These are phyloP conservation scores for Rhinichthys klamathensis DNA, from an alignment of 2,113 vertebrate species.

Conservation along the genomic window DNA sequence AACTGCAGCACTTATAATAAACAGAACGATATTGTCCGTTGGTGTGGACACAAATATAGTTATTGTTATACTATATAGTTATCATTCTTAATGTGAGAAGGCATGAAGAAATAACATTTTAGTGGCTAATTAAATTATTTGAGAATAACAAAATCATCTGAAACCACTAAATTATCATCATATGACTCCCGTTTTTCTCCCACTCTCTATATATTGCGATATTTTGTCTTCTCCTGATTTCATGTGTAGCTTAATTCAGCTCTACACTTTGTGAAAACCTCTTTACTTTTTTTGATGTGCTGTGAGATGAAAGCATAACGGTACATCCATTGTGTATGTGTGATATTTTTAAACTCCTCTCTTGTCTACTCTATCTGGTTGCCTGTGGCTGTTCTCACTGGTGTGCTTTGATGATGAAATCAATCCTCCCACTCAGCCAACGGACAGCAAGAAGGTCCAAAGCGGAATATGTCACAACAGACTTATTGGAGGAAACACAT, in stretches of 20 bases:
- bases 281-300: constrained; percentile 6
- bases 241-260: background rate
- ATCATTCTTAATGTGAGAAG: background rate
- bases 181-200: background rate
- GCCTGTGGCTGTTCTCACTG: constrained; percentile 39
- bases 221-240: background rate
- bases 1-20: background rate
- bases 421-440: constrained; percentile 41
- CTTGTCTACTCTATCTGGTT: constrained; percentile 2
- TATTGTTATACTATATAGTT: background rate
- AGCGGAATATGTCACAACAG: constrained; percentile 34
- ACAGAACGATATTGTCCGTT: background rate
- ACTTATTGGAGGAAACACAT: constrained; percentile 14
- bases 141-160: background rate
- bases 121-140: background rate
- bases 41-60: background rate
- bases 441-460: constrained; percentile 31
- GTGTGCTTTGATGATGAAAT: constrained; percentile 54
- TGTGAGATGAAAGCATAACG: constrained; percentile 23
- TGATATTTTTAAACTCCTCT: constrained; percentile 52
- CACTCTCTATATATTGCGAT: background rate
- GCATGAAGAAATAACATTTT: background rate
- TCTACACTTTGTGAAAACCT: background rate
- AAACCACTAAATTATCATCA: background rate
- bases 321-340: constrained; percentile 6